These are phyloP conservation scores for Blastomussa wellsi DNA, from an alignment of 92 coral and sea anemone genomes.

Conservation along the genomic window DNA sequence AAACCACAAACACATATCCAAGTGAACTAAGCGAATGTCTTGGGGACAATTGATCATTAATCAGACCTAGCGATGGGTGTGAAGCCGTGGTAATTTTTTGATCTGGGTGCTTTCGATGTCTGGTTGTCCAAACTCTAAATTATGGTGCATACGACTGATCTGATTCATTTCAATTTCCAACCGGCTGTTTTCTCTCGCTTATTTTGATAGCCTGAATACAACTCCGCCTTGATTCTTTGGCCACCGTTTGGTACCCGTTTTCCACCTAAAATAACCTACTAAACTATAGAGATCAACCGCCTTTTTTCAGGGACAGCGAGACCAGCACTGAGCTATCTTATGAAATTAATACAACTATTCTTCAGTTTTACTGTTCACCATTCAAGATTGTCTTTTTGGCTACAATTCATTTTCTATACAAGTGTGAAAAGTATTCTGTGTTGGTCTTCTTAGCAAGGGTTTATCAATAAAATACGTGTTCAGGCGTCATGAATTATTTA, in stretches of 20 bases:
- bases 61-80: neutral
- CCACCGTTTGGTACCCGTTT: slow-evolving; percentile 40
- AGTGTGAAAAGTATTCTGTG: neutral
- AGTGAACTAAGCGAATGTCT: neutral
- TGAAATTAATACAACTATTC: neutral
- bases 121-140: neutral
- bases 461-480: slow-evolving; percentile 43
- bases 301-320: neutral
- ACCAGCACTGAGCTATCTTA: neutral
- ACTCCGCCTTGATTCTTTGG: slow-evolving; percentile 15
- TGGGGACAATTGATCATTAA: neutral
- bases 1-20: neutral
- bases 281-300: slow-evolving; percentile 15
- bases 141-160: neutral
- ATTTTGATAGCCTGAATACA: slow-evolving; percentile 1
- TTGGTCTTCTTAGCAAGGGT: neutral
- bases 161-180: neutral
- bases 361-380: neutral
- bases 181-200: neutral
- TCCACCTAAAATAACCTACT: slow-evolving; percentile 18
- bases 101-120: neutral
- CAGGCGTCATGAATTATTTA: slow-evolving; percentile 24
- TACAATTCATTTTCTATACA: neutral
- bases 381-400: neutral
- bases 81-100: neutral